Percentiles rank a stretch among this genome's conserved stretches.
These are phyloP conservation scores for Fukomys damarensis DNA, from an alignment of 2,113 vertebrate species.

Conservation along the genomic window DNA sequence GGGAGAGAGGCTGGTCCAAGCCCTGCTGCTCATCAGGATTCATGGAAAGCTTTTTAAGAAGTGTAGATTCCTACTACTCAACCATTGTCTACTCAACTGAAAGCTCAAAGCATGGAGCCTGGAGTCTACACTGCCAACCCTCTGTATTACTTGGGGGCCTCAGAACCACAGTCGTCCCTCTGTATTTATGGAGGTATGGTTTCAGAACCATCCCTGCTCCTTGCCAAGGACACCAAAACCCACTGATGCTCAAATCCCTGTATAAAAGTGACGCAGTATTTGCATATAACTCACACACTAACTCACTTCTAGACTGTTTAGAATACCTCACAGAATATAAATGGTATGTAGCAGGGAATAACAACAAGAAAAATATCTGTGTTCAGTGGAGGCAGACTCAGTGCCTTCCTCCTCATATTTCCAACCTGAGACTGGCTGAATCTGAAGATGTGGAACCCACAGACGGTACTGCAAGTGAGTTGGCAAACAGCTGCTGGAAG, in stretches of 20 bases:
- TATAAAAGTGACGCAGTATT: background rate
- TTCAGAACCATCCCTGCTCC: background rate
- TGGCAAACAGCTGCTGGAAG: background rate
- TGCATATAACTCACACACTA: background rate
- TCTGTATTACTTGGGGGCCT: rapidly evolving
- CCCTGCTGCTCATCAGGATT: background rate
- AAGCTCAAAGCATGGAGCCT: background rate
- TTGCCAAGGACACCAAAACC: background rate
- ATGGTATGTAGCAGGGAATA: background rate
- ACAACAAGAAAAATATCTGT: background rate
- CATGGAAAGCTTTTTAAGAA: background rate
- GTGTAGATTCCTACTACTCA: background rate
- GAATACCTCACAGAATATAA: background rate
- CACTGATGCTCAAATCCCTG: background rate
- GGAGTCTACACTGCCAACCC: too few relatives aligned
- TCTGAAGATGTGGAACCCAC: background rate
- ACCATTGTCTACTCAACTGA: background rate
- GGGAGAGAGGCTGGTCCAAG: background rate
- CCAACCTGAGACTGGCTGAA: background rate
- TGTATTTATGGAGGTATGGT: background rate
- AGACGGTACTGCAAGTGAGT: background rate
- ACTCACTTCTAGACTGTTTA: background rate
- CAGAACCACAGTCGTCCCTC: background rate
- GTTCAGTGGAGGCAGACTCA: background rate
- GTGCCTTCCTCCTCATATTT: background rate